These are phyloP conservation scores for Suncus etruscus DNA, from an alignment of 2,113 vertebrate species.

Conservation along the genomic window DNA sequence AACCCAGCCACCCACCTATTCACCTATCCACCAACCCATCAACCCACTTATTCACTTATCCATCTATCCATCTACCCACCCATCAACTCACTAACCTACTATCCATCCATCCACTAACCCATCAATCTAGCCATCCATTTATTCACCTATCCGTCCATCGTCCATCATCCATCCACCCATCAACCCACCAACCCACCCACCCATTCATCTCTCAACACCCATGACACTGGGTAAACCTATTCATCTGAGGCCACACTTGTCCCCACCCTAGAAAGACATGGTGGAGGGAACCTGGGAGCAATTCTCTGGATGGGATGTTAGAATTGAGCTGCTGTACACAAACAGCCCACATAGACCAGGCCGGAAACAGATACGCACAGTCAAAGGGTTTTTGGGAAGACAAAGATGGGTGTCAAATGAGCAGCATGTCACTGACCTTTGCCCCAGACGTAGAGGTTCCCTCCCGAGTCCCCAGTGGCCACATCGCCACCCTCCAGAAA, in stretches of 20 bases:
- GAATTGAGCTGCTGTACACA: background rate
- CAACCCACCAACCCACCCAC: too few species aligned
- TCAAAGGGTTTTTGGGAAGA: background rate
- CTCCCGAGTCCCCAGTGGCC: constrained; percentile 95
- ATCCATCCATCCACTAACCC: too few species aligned
- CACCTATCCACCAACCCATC: too few species aligned
- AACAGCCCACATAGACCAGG: background rate
- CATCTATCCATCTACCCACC: too few species aligned
- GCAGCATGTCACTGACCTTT: constrained; percentile 89
- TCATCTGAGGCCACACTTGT: background rate
- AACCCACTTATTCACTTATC: background rate
- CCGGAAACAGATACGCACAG: background rate
- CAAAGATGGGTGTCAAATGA: background rate
- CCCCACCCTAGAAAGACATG: background rate
- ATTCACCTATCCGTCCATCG: too few species aligned
- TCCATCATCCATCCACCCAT: too few species aligned
- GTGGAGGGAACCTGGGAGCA: background rate
- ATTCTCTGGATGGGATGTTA: background rate
- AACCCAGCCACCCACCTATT: background rate
- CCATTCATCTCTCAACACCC: background rate
- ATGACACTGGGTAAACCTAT: background rate
- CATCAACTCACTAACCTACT: too few species aligned
- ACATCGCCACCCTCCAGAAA: constrained; percentile 95
- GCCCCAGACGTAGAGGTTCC: constrained; percentile 94
- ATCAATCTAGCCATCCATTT: too few species aligned